These are phyloP conservation scores for Homalodisca vitripennis DNA, from an alignment of 1,140 invertebrate genomes.

Conservation along the genomic window DNA sequence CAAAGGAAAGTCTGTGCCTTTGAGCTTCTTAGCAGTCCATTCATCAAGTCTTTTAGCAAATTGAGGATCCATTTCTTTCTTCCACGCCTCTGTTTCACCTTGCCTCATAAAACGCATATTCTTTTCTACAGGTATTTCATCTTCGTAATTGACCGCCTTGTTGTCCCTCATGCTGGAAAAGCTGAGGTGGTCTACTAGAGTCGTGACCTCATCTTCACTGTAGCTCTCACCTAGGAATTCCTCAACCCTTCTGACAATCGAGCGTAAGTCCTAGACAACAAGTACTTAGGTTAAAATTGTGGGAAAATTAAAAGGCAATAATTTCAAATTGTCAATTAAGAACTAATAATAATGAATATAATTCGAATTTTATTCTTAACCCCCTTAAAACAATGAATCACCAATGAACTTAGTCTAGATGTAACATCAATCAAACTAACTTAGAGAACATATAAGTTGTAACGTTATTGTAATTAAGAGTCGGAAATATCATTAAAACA, in stretches of 20 bases:
- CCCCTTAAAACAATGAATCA: no score
- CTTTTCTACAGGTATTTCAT: slow-evolving; percentile 45
- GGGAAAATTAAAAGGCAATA: no score
- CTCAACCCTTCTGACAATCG: not conserved
- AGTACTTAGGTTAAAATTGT: no score
- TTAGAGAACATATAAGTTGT: no score
- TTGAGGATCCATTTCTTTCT: slow-evolving; percentile 51
- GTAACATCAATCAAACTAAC: no score
- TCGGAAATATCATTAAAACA: no score
- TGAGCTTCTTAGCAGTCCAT: no score
- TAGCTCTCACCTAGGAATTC: not conserved
- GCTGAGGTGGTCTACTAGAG: not conserved
- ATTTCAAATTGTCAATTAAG: no score
- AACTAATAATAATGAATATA: no score
- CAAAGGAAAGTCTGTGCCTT: slow-evolving; percentile 52
- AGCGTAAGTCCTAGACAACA: not conserved
- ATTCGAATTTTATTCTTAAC: no score
- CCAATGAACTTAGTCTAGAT: no score
- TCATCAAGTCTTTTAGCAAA: slow-evolving; percentile 55
- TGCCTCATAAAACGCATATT: slow-evolving; percentile 60
- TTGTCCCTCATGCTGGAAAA: not conserved
- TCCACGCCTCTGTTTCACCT: slow-evolving; percentile 47
- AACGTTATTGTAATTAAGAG: no score
- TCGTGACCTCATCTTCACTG: not conserved
- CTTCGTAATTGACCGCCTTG: slow-evolving; percentile 24